phyloP scores from a whole-genome alignment of 2,113 vertebrate genomes.

The Grallaria varia region DNA sequence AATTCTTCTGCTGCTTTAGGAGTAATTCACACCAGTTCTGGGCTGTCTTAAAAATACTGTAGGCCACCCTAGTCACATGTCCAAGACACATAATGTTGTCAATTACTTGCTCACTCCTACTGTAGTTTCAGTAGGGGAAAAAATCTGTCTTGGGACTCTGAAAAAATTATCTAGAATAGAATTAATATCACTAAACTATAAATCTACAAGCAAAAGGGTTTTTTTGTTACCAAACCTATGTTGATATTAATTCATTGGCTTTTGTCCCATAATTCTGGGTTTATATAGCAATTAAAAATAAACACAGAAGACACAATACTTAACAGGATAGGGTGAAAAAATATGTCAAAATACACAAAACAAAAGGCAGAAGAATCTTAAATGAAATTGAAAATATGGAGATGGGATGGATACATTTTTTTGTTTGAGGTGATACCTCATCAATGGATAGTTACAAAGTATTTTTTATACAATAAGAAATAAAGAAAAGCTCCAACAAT shows the following conservation, averaged over 20 bases:
- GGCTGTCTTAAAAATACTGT: neutral
- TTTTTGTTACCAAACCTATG: neutral
- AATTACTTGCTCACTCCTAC: neutral
- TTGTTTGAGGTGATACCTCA: neutral
- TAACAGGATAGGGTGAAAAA: neutral
- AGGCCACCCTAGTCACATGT: neutral
- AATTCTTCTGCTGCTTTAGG: neutral
- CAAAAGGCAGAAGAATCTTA: neutral
- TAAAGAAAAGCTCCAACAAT: neutral
- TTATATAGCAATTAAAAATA: neutral
- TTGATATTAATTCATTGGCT: neutral
- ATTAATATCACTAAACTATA: neutral
- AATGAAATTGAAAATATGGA: neutral
- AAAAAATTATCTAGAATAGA: neutral
- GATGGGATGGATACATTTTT: neutral
- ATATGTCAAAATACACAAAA: neutral
- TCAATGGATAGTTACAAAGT: neutral
- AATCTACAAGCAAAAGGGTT: fast-evolving
- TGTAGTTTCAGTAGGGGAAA: neutral
- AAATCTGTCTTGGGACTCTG: neutral
- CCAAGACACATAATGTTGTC: neutral
- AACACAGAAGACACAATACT: neutral
- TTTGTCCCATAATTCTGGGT: neutral
- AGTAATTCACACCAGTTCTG: neutral
- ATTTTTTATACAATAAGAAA: neutral